Evolutionary conservation across 2,113 vertebrate genomes (phyloP).

Genomic region (Sclerurus mexicanus): DNA sequence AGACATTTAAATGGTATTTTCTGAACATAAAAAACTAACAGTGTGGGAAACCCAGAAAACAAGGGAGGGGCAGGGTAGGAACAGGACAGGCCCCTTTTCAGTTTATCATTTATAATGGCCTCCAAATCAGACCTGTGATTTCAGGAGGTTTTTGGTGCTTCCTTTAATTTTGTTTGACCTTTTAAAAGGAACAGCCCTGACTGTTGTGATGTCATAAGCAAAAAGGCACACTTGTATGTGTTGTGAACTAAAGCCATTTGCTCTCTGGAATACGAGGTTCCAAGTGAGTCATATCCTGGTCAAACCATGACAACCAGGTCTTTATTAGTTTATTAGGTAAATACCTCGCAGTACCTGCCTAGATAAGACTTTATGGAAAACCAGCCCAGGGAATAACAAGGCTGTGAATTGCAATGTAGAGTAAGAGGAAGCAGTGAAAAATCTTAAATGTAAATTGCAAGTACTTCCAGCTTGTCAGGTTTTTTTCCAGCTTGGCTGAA

Average conservation of each 20-base stretch:
- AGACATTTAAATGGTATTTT: neutral
- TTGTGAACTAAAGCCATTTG: constrained; percentile 1
- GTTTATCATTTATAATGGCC: neutral
- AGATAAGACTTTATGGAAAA: neutral
- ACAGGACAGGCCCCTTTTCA: neutral
- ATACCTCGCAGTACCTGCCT: constrained; percentile 35
- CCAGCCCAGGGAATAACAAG: neutral
- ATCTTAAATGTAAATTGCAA: neutral
- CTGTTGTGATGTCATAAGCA: neutral
- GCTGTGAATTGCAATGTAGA: neutral
- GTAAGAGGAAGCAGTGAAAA: neutral
- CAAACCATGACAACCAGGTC: constrained; percentile 37
- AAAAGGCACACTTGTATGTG: neutral
- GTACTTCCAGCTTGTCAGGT: neutral
- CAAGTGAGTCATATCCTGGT: constrained; percentile 60
- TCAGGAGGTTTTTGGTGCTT: neutral
- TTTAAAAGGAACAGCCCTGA: neutral
- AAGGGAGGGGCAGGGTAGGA: neutral
- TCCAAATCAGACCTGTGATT: neutral
- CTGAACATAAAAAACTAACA: neutral
- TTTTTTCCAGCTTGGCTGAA: neutral
- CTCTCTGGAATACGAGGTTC: neutral
- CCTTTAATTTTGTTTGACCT: constrained; percentile 41
- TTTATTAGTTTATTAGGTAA: constrained; percentile 46
- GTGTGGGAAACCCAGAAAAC: neutral